Evolutionary conservation across 2,113 vertebrate genomes (phyloP).

Genomic region (Rhinolophus sinicus): DNA sequence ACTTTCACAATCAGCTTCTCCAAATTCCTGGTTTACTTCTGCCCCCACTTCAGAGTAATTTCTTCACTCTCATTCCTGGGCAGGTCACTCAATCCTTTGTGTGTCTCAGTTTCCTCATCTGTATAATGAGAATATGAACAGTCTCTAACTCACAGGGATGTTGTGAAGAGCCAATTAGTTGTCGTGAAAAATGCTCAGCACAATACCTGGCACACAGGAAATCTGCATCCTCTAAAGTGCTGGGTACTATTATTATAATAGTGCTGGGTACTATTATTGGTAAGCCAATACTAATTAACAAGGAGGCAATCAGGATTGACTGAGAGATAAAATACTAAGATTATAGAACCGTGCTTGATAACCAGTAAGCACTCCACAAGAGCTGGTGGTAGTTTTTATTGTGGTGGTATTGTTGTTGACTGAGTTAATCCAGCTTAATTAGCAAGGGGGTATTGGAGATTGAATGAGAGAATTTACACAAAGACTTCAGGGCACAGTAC

Average conservation of each 20-base stretch:
- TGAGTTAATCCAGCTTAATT: constrained; percentile 41
- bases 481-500: not conserved
- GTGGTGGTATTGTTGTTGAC: not conserved
- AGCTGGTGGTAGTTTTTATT: not conserved
- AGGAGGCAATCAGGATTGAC: not conserved
- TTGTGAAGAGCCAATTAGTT: not conserved
- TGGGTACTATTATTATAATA: not conserved
- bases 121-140: constrained; percentile 1
- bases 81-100: not conserved
- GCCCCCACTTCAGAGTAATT: not conserved
- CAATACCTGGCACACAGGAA: not conserved
- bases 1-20: constrained; percentile 68
- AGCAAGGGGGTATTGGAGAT: not conserved
- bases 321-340: not conserved
- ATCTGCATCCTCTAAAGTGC: not conserved
- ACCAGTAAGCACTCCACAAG: not conserved
- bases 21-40: constrained; percentile 5
- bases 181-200: not conserved
- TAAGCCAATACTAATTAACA: not conserved
- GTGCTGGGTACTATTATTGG: not conserved
- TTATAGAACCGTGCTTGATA: not conserved
- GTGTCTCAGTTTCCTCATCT: constrained; percentile 17
- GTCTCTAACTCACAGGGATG: not conserved
- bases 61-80: constrained; percentile 67
- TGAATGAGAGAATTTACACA: constrained; percentile 24